A percentile compares a stretch with the other conserved stretches of the same genome.
These are phyloP conservation scores for Adelosebastes latens DNA, from an alignment of 2,797 vertebrate genomes.

Conservation along the genomic window DNA sequence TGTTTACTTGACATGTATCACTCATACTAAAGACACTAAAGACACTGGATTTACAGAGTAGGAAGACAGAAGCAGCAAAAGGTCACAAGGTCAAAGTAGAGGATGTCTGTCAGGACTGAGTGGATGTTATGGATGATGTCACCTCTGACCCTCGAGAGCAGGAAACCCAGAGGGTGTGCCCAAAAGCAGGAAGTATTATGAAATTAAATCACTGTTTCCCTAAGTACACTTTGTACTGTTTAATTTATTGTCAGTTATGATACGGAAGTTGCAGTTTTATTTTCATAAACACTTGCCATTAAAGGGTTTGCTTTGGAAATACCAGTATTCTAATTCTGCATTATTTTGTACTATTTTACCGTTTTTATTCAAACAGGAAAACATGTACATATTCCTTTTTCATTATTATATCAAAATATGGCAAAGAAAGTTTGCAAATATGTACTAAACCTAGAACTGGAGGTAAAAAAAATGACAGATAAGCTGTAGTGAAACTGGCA, in stretches of 20 bases:
- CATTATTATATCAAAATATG: neutral
- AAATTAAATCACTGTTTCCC: neutral
- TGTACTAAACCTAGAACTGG: neutral
- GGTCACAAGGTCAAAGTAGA: neutral
- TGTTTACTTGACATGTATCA: neutral
- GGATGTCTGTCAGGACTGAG: neutral
- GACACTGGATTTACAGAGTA: neutral
- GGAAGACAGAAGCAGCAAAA: neutral
- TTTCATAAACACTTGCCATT: neutral
- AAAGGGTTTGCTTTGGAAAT: neutral
- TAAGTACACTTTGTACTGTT: neutral
- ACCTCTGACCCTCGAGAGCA: neutral
- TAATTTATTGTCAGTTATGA: neutral
- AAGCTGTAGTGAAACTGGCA: neutral
- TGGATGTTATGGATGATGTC: neutral
- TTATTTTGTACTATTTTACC: neutral
- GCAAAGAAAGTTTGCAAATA: neutral
- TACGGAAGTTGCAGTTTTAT: neutral
- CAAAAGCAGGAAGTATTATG: neutral
- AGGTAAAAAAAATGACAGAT: neutral
- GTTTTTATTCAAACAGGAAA: neutral
- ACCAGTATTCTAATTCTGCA: neutral
- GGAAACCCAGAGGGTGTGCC: neutral
- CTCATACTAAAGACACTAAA: neutral
- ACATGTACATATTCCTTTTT: neutral